These are phyloP conservation scores for Megaceryle maxima DNA, from an alignment of 2,113 vertebrate species.

Conservation along the genomic window DNA sequence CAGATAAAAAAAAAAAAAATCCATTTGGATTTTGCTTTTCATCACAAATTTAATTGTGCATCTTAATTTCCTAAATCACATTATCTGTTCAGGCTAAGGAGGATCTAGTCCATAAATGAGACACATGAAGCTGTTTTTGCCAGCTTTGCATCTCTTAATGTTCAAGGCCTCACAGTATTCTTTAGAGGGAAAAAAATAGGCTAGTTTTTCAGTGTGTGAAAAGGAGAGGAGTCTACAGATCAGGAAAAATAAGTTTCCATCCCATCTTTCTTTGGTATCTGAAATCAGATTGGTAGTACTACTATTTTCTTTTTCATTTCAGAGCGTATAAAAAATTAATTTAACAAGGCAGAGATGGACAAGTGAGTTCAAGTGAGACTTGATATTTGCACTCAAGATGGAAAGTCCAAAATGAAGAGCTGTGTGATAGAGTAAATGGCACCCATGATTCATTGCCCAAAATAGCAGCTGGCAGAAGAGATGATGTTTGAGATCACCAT, in stretches of 20 bases:
- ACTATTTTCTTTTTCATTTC: not conserved
- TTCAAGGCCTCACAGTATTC: not conserved
- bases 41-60: not conserved
- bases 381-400: not conserved
- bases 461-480: not conserved
- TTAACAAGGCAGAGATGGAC: not conserved
- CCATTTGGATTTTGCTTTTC: not conserved
- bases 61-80: not conserved
- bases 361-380: not conserved
- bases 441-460: not conserved
- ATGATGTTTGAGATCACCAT: not conserved
- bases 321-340: not conserved
- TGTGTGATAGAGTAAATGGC: not conserved
- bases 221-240: not conserved
- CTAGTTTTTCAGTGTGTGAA: not conserved
- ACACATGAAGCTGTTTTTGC: not conserved
- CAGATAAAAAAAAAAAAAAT: not conserved
- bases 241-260: not conserved
- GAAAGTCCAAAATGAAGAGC: conserved; percentile 2
- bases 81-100: not conserved
- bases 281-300: not conserved
- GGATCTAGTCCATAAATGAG: not conserved
- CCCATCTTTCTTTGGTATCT: not conserved
- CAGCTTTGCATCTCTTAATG: not conserved
- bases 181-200: not conserved